Evolutionary conservation across 2,888 invertebrate genomes (phyloP), one percentile per base, ranked within the genome.

Genomic region (Cosmopolites sordidus): DNA sequence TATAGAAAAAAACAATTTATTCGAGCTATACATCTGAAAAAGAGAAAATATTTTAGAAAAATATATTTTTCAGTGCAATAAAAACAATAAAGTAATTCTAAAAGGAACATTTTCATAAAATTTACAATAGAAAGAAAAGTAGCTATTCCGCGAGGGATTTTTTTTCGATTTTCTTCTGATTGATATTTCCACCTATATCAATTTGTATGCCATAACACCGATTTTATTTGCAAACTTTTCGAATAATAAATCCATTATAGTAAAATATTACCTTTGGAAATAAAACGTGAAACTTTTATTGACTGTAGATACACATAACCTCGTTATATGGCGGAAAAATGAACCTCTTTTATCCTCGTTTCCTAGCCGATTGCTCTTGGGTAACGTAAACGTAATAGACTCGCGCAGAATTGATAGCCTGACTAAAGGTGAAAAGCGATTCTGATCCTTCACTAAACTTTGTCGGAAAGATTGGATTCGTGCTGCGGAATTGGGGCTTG

Each of bases 371-470:
- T 69, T 67, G 67, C 63, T 58, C 60, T 58, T 44, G 47, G 52
- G 53, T 44, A 64, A 66, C 66, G 64, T 67, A 67, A 68, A 68
- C 66, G 67, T 68, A 68, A 69, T 68, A 68, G 69, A 68, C 64
- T 67, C 65, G 64, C 63, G 59, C 65, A 64, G 66, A 68, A 69
- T 69, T 69, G 69, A 69, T 69, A 66, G 68, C 65, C 52, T 60
- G 65, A 66, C 63, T 64, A 67, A 69, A 69, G 68, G 69, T 69
- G 69, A 69, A 69, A 67, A 68, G 67, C 66, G 68, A 66, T 66
- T 65, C 62, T 60, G 66, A 66, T 66, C 64, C 65, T 61, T 62
- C 60, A 63, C 64, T 68, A 67, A 68, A 69, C 66, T 54, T 53
- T 62, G 62, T 59, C 64, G 62, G 56, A 66, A 62, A 67, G 66